Conservation (phyloP, 2,888 invertebrate genomes). For the Desoria tigrina region DNA sequence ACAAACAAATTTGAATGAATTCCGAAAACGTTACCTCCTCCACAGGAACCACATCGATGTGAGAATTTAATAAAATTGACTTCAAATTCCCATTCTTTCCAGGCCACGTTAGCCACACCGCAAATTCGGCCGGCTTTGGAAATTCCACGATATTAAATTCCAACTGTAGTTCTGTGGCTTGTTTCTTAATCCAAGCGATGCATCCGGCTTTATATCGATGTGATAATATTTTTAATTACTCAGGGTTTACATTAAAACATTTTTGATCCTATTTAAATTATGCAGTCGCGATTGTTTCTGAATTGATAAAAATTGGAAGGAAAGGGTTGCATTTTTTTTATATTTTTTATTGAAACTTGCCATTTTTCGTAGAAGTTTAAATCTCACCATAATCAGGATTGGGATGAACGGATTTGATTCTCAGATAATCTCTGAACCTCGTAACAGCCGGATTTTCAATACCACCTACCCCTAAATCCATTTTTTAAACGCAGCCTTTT, state of each 20-base stretch:
- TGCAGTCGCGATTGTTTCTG: no score
- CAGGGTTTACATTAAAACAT: no score
- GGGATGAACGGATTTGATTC: constrained; percentile 85
- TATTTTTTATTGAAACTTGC: no score
- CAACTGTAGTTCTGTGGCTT: constrained; percentile 36
- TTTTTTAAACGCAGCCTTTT: no score
- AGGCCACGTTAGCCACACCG: constrained; percentile 71
- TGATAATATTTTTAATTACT: no score
- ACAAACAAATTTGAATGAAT: no score
- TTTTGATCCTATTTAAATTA: no score
- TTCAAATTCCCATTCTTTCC: constrained; percentile 73
- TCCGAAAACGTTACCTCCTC: no score
- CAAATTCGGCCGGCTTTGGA: constrained; percentile 31
- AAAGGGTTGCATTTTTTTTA: no score
- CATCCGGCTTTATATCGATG: constrained; percentile 26
- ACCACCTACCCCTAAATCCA: no score
- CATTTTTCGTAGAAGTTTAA: no score
- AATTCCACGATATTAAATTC: constrained; percentile 32
- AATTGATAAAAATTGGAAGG: no score
- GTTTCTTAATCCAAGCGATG: constrained; percentile 34
- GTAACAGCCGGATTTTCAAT: constrained; percentile 64
- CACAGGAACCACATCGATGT: constrained; percentile 96
- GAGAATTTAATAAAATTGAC: constrained; percentile 83
- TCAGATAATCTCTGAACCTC: constrained; percentile 79
- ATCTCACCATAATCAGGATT: constrained; percentile 84